Evolutionary conservation across 1,140 invertebrate genomes (phyloP).

Genomic region (Pentalonia nigronervosa): DNA sequence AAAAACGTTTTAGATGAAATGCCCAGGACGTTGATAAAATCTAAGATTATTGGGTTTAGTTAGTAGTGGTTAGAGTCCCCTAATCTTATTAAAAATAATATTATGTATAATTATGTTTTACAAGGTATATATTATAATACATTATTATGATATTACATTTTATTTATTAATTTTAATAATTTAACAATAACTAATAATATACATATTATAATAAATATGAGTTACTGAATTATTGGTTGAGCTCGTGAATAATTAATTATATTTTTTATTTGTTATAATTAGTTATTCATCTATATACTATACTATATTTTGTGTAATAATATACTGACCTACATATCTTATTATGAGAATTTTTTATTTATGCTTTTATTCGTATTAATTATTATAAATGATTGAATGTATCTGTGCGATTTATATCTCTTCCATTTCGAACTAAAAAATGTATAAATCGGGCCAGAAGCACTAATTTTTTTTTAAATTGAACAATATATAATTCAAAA

Average conservation of each 20-base stretch:
- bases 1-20: not conserved
- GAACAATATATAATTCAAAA: not conserved
- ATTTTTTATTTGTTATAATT: not conserved
- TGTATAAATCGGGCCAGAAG: not conserved
- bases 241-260: not conserved
- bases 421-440: not conserved
- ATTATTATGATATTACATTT: not conserved
- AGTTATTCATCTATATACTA: not conserved
- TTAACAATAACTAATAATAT: too few species aligned
- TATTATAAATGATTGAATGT: not conserved
- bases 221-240: not conserved
- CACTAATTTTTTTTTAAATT: not conserved
- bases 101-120: not conserved
- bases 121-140: not conserved
- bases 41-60: fast-evolving
- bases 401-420: not conserved
- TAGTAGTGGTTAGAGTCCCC: not conserved
- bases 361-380: not conserved
- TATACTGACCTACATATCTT: not conserved
- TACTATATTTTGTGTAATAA: not conserved
- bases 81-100: not conserved
- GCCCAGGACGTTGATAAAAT: not conserved
- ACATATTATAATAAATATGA: not conserved
- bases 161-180: not conserved
- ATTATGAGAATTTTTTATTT: not conserved